Base-by-base conservation (phyloP, 2,797 vertebrate species). In the Falco columbarius region DNA sequence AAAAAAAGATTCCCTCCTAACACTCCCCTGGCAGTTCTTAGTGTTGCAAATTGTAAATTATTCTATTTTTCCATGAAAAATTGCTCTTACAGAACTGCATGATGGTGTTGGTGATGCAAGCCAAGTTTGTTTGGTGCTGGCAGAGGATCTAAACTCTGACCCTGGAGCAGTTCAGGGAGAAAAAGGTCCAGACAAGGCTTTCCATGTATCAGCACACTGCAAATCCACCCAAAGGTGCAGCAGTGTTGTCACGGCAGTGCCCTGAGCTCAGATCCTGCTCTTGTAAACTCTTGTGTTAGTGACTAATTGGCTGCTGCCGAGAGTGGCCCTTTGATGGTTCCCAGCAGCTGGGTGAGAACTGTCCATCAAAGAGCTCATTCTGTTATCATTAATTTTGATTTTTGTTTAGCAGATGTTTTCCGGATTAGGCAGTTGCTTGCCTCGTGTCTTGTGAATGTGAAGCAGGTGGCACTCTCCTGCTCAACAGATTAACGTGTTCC, bases 371-470 rank as follows among this genome's bases (percentile, higher is more conserved):
- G 65, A 91, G 88, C 81, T 94, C 71, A 20, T 97, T 88, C 94
- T 97, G 96, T 95, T 94, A 72, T 93, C 89, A 73, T 98, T 97
- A 81, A 95, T 97, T 97, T 84, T 94, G 94, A 95, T 97, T 98
- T 98, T 97, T 96, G 94, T 96, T 95, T 82, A 98, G 95, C 98
- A 98, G 98, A 96, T 98, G 97, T 97, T 98, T 97, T 89, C 81
- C 6, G 62, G 80, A 73, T 95, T 83, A 86, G 83, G 71, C 81
- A 23, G 79, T 95, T 91, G 85, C 65, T 93, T 90, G 44, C 62
- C 70, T 97, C 80, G 66, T 91, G 29, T 94, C 95, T 96, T 8
- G 7, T 51, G 72, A 90, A 86, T 1, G 58, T 67, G 81, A 90
- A 94, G 72, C 27, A 36, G 74, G 68, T 96, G 93, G 88, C 71